Percentiles rank a stretch among this genome's conserved stretches.
These are phyloP conservation scores for Takifugu bimaculatus DNA, from an alignment of 2,113 vertebrate species.

Conservation along the genomic window DNA sequence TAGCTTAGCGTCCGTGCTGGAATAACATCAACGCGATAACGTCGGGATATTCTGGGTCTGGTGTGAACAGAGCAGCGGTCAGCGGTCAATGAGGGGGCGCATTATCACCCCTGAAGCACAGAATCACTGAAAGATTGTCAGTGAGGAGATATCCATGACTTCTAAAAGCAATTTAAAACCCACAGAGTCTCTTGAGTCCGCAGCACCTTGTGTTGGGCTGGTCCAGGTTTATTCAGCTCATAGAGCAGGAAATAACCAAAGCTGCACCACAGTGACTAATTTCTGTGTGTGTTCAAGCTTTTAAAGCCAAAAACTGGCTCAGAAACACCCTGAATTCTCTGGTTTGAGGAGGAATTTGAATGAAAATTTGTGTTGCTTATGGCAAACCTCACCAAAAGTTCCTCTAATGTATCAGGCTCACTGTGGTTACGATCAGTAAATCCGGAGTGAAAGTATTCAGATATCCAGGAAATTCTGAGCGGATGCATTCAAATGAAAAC, in stretches of 20 bases:
- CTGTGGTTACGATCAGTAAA: no score
- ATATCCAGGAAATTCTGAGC: no score
- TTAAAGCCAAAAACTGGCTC: no score
- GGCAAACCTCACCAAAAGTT: no score
- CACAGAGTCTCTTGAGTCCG: constrained; percentile 5
- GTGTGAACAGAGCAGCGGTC: constrained; percentile 44
- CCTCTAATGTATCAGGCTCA: no score
- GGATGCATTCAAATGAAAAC: no score
- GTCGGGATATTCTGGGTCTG: constrained; percentile 21
- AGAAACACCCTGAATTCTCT: no score
- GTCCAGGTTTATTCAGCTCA: constrained; percentile 5
- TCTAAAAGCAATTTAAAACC: constrained; percentile 35
- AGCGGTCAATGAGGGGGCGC: constrained; percentile 55
- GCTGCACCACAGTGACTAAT: constrained; percentile 2
- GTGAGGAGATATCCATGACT: constrained; percentile 17
- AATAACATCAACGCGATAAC: constrained; percentile 43
- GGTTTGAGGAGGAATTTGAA: no score
- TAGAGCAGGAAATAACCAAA: background rate
- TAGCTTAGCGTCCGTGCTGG: constrained; percentile 37
- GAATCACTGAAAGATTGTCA: constrained; percentile 47
- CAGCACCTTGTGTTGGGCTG: background rate
- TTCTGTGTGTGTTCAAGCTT: background rate
- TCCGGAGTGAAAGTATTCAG: no score
- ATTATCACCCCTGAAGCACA: constrained; percentile 41
- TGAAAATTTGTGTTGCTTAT: no score